These are phyloP conservation scores for Caenorhabditis sinica DNA, from an alignment of 2,888 invertebrate species.

Conservation along the genomic window DNA sequence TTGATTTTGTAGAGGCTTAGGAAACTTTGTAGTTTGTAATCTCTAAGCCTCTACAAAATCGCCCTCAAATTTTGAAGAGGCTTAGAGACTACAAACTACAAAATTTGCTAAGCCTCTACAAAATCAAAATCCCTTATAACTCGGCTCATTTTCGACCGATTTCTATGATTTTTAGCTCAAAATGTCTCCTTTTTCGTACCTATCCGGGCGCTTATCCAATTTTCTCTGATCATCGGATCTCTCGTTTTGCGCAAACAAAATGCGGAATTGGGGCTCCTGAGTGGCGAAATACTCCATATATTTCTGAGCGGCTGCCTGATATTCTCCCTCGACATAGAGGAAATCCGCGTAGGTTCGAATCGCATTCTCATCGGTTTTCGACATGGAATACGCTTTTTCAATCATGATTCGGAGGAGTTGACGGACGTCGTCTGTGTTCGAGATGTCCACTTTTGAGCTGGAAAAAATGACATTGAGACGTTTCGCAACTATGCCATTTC, in stretches of 20 bases:
- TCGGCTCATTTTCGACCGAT: too few relatives aligned
- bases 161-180: too few relatives aligned
- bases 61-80: too few relatives aligned
- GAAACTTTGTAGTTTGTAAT: too few relatives aligned
- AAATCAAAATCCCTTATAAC: too few relatives aligned
- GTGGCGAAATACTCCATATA: constrained; percentile 60
- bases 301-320: constrained; percentile 50
- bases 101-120: too few relatives aligned
- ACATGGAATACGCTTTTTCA: constrained; percentile 42
- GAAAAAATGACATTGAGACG: constrained; percentile 3
- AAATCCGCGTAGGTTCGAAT: constrained; percentile 59
- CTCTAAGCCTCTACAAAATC: too few relatives aligned
- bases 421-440: constrained; percentile 41
- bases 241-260: not conserved
- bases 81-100: too few relatives aligned
- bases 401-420: constrained; percentile 40
- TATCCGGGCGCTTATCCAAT: not conserved
- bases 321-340: constrained; percentile 51
- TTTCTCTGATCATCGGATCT: constrained; percentile 8
- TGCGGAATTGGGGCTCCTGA: constrained; percentile 7
- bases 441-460: constrained; percentile 46
- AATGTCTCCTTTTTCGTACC: too few relatives aligned
- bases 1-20: too few relatives aligned
- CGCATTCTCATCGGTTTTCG: constrained; percentile 33
- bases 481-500: too few relatives aligned